These are phyloP conservation scores for Paramacrobiotus metropolitanus DNA, from an alignment of 1,140 invertebrate genomes.

Conservation along the genomic window DNA sequence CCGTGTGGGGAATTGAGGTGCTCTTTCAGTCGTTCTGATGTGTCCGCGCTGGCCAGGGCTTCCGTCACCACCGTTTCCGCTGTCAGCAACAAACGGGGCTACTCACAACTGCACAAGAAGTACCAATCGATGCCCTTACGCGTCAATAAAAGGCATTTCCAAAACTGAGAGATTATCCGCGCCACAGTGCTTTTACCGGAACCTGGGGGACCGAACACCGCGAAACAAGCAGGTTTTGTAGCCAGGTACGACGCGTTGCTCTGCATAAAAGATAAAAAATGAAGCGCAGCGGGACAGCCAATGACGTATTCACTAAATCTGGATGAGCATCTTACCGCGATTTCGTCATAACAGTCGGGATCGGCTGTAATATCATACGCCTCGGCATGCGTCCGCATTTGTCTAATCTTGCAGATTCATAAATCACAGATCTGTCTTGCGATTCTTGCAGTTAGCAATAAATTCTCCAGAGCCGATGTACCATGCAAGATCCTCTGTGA, in stretches of 20 bases:
- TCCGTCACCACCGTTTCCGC: not conserved
- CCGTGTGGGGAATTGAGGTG: not conserved
- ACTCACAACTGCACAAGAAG: not conserved
- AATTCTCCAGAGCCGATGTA: no score
- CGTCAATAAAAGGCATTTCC: not conserved
- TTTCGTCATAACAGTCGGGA: no score
- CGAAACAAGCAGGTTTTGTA: not conserved
- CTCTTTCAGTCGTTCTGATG: not conserved
- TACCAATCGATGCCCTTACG: not conserved
- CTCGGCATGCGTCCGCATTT: no score
- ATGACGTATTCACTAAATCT: no score
- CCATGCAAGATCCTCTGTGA: no score
- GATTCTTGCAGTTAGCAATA: no score
- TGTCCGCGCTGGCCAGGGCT: not conserved
- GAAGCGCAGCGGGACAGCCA: no score
- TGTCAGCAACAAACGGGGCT: not conserved
- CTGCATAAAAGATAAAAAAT: no score
- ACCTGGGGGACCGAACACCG: not conserved
- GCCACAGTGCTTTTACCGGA: not conserved
- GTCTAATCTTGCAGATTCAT: no score
- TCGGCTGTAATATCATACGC: no score
- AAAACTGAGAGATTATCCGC: not conserved
- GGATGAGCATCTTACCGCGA: no score
- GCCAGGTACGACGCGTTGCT: not conserved
- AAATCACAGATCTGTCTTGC: no score